These are phyloP conservation scores for Scaptomyza cyrtandrae DNA, from an alignment of 2,888 invertebrate genomes.

Conservation along the genomic window DNA sequence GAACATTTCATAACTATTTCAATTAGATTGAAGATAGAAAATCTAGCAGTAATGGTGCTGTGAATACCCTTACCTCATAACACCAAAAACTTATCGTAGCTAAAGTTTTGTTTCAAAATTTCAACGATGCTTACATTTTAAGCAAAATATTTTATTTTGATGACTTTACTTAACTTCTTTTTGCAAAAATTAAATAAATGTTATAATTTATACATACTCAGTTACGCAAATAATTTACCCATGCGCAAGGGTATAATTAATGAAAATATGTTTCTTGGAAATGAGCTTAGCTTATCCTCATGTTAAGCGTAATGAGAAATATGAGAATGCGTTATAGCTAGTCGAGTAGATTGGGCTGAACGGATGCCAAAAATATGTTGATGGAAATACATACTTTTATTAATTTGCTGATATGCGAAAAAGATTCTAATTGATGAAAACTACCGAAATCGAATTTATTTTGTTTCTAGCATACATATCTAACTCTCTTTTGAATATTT, in stretches of 20 bases:
- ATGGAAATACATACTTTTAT: conserved; percentile 8
- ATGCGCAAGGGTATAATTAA: conserved; percentile 25
- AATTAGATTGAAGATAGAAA: conserved; percentile 17
- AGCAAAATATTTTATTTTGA: too few relatives aligned
- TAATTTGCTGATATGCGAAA: background rate
- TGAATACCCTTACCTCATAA: conserved; percentile 7
- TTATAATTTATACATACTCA: too few relatives aligned
- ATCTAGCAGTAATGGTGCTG: background rate
- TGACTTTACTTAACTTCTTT: too few relatives aligned
- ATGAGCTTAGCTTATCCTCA: background rate
- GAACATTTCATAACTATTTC: conserved; percentile 68
- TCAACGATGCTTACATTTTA: too few relatives aligned
- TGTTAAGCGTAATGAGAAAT: conserved; percentile 33
- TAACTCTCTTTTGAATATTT: background rate
- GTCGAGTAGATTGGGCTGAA: conserved; percentile 10
- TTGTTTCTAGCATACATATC: background rate
- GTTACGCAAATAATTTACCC: background rate
- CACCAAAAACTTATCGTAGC: too few relatives aligned
- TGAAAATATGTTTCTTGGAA: conserved; percentile 25
- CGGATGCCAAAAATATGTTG: conserved; percentile 26
- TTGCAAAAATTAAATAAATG: too few relatives aligned
- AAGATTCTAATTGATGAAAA: conserved; percentile 8
- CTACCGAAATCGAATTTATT: background rate
- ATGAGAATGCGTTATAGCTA: conserved; percentile 20
- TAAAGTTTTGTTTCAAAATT: too few relatives aligned